Evolutionary conservation across 2,888 invertebrate genomes (phyloP).

Genomic region (Cloeon dipterum): DNA sequence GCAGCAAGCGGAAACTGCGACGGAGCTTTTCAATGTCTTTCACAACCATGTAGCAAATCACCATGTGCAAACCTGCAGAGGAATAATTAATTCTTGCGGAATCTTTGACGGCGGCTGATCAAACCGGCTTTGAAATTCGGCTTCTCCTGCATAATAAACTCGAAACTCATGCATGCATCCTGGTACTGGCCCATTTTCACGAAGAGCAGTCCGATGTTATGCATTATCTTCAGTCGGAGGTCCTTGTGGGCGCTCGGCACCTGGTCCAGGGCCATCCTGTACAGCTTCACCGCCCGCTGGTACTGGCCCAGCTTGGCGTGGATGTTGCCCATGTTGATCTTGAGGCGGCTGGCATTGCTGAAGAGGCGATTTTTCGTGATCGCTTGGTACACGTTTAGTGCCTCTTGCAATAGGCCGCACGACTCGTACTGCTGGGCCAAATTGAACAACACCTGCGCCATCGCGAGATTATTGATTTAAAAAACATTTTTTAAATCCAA

Average conservation of each 20-base stretch:
- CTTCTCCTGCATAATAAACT: conserved; percentile 93
- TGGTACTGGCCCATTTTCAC: conserved; percentile 91
- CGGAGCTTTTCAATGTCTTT: conserved; percentile 86
- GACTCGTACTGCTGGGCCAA: conserved; percentile 84
- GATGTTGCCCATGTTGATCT: conserved; percentile 97
- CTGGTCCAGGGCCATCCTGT: conserved; percentile 96
- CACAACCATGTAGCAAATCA: conserved; percentile 70
- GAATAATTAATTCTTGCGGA: conserved; percentile 5
- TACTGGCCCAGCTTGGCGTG: conserved; percentile 85
- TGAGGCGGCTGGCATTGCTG: conserved; percentile 74
- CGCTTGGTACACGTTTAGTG: conserved; percentile 83
- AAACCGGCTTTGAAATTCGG: conserved; percentile 58
- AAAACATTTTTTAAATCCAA: too few relatives aligned
- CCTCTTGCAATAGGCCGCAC: conserved; percentile 89
- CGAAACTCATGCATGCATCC: conserved; percentile 90
- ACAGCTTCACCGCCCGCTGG: conserved; percentile 89
- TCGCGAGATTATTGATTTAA: too few relatives aligned
- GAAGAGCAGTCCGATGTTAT: conserved; percentile 87
- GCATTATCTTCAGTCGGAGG: conserved; percentile 89
- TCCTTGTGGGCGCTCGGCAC: conserved; percentile 82
- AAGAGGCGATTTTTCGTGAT: conserved; percentile 88
- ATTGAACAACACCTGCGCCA: conserved; percentile 69
- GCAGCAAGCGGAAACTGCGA: conserved; percentile 67
- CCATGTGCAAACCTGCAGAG: conserved; percentile 70
- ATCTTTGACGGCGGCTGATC: too few relatives aligned